Evolutionary conservation across 2,797 vertebrate genomes (phyloP), one percentile per base, ranked within the genome.

Genomic region (Enteromius fasciolatus): DNA sequence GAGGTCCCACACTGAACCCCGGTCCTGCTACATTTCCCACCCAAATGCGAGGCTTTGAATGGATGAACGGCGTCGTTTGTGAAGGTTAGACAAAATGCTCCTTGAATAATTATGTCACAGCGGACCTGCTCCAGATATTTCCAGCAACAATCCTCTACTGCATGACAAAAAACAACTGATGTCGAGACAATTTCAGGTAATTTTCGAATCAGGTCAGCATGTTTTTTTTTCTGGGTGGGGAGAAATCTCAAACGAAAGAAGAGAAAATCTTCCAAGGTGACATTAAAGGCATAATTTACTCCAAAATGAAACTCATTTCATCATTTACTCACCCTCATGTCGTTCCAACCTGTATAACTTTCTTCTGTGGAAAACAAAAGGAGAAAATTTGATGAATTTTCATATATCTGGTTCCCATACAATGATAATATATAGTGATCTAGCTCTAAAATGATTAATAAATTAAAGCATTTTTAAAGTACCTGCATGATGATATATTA

Each of bases 41-140:
- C 61, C 33, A 48, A 81, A 77, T 20, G 15, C 39, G 46, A 75
- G 57, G 78, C 77, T 84, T 54, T 54, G 78, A 82, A 84, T 86
- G 86, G 83, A 87, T 83, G 83, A 86, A 81, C 44, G 69, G 39
- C 78, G 50, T 59, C 75, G 52, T 83, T 83, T 83, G 50, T 61
- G 80, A 88, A 88, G 86, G 87, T 87, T 87, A 85, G 77, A 86
- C 86, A 81, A 72, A 84, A 87, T 79, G 84, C 78, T 76, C 63
- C 69, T 79, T 84, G 86, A 84, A 83, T 83, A 86, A 78, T 84
- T 75, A 83, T 83, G 52, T 57, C 73, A 61, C 68, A 59, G 10
- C 48, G 46, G 50, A 31, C 61, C 54, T 76, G 66, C 33, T 63
- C 72, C 59, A 70, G 70, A 61, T 66, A 64, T 74, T 84, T 76